Base-by-base conservation (phyloP, 92 coral and sea anemone species). In the Epizoanthus scotinus region DNA sequence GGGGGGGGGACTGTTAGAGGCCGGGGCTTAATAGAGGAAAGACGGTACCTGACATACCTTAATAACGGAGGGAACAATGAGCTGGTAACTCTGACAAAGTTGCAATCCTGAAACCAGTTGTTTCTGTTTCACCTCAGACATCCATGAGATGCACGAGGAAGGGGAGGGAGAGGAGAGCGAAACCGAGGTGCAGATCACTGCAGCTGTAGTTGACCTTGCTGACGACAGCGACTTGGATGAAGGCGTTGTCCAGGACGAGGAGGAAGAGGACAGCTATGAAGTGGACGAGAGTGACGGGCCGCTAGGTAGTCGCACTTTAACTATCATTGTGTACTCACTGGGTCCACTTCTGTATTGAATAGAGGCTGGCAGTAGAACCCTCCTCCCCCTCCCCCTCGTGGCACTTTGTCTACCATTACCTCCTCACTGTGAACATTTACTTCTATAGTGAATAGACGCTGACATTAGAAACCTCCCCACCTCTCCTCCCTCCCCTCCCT, bases 161-260 rank as follows among this genome's bases (percentile, higher is more conserved):
- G 91, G 73, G 53, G 85, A 28, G 42, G 95, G 74, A 0, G 91
- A 78, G 5, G 85, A 88, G 25, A 86, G 83, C 42, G 94, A 94
- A 56, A 64, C 91, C 7, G 96, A 94, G 57, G 91, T 92, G 22
- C 94, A 90, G 62, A 92, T 92, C 58, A 93, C 94, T 14, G 97
- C 94, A 27, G 98, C 98, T 52, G 98, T 94, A 12, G 91, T 94
- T 70, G 98, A 94, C 77, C 53, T 92, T 60, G 78, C 87, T 53
- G 82, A 82, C 19, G 82, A 78, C 50, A 82, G 89, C 49, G 96
- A 89, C 59, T 52, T 83, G 24, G 97, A 90, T 54, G 94, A 92
- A 26, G 87, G 42, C 15, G 87, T 67, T 13, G 75, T 82, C 24
- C 95, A 87, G 21, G 93, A 90, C 15, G 97, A 92, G 0, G 92